These are phyloP conservation scores for Aurelia sp. DNA, from an alignment of 30 jellyfish, hydroid and myxozoan species.

Conservation along the genomic window DNA sequence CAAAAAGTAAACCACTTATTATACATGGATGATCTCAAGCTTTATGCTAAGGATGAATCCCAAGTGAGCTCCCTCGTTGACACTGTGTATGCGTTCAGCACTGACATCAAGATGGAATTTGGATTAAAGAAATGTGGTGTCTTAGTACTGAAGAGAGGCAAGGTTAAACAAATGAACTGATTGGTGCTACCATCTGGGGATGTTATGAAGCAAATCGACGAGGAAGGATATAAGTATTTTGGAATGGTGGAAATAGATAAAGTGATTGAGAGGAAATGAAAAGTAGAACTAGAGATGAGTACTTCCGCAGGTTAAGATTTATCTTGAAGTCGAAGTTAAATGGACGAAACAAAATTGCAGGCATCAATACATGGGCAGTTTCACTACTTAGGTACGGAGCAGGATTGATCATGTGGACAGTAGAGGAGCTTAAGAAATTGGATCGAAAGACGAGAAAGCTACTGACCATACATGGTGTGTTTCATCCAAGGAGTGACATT, in stretches of 20 bases:
- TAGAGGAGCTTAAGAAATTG: not conserved
- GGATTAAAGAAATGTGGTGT: not conserved
- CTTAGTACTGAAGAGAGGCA: constrained; percentile 29
- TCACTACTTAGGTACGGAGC: not conserved
- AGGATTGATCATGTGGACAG: constrained; percentile 6
- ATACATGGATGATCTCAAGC: too few relatives aligned
- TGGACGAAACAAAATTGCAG: constrained; percentile 4
- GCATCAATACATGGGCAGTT: too few relatives aligned
- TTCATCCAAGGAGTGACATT: too few relatives aligned
- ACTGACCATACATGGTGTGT: too few relatives aligned
- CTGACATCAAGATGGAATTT: constrained; percentile 28
- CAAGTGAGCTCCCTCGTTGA: not conserved
- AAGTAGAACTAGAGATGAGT: not conserved
- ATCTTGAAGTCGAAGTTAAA: constrained; percentile 7
- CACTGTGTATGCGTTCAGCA: not conserved
- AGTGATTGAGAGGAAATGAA: not conserved
- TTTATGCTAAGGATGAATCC: too few relatives aligned
- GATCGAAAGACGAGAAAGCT: not conserved
- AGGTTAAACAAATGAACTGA: constrained; percentile 13
- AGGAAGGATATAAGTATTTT: constrained; percentile 28
- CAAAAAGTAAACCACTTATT: too few relatives aligned
- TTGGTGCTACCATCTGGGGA: constrained; percentile 11
- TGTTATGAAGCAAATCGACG: constrained; percentile 10
- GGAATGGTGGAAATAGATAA: constrained; percentile 11
- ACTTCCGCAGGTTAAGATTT: not conserved